A percentile compares a stretch with the other conserved stretches of the same genome.
phyloP scores from a whole-genome alignment of 2,888 invertebrate species.

The Malthinus flaveolus region DNA sequence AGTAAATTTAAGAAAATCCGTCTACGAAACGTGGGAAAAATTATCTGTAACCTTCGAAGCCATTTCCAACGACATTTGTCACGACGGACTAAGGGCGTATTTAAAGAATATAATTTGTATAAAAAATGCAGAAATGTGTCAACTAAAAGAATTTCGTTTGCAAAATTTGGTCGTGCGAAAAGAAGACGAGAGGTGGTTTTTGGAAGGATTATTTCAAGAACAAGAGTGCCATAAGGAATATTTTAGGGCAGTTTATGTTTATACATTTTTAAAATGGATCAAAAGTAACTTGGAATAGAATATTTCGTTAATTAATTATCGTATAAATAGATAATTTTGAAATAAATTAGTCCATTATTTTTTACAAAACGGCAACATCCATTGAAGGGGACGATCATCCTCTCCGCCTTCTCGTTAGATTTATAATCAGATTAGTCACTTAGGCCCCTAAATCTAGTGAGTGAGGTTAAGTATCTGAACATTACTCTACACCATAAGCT shows the following conservation, averaged over 20 bases:
- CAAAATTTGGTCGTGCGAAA: background rate
- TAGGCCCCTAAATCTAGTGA: too few species aligned
- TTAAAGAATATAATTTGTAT: slow-evolving; percentile 12
- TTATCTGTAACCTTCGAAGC: background rate
- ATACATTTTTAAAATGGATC: slow-evolving; percentile 22
- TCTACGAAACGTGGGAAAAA: background rate
- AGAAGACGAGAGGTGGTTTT: slow-evolving; percentile 8
- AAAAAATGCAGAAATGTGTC: background rate
- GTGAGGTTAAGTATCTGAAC: background rate
- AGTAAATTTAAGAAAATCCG: background rate
- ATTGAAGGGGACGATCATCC: too few species aligned
- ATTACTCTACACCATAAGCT: too few species aligned
- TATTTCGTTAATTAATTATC: too few species aligned
- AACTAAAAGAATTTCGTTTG: background rate
- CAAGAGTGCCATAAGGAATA: slow-evolving; percentile 7
- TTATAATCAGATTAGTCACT: too few species aligned
- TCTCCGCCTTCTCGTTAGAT: too few species aligned
- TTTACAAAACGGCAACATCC: too few species aligned
- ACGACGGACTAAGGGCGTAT: background rate
- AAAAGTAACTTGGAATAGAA: slow-evolving; percentile 17
- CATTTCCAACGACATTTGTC: slow-evolving; percentile 3
- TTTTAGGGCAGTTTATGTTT: slow-evolving; percentile 11
- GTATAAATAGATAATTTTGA: background rate
- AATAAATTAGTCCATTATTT: background rate
- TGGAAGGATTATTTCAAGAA: slow-evolving; percentile 15